phyloP scores from a whole-genome alignment of 2,797 vertebrate genomes.

The Chromobotia macracanthus region DNA sequence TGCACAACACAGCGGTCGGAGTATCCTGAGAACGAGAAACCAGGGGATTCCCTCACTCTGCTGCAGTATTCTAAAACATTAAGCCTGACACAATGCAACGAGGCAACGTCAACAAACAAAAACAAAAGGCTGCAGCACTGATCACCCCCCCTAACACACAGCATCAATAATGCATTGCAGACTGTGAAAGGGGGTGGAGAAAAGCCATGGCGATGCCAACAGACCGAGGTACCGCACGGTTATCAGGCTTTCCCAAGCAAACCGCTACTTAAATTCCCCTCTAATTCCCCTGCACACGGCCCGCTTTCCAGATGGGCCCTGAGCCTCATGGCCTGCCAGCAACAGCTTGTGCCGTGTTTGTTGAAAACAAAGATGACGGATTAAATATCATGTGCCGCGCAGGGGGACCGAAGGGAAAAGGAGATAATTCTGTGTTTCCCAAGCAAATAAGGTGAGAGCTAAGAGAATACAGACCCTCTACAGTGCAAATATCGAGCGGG shows the following conservation, averaged over 20 bases:
- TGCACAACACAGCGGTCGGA: too few species aligned
- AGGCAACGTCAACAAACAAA: slow-evolving; percentile 58
- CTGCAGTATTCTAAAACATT: slow-evolving; percentile 23
- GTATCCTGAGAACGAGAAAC: slow-evolving; percentile 2
- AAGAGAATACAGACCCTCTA: slow-evolving; percentile 35
- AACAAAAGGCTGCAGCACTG: slow-evolving; percentile 47
- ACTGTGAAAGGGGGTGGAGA: slow-evolving; percentile 48
- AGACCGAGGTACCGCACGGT: slow-evolving; percentile 57
- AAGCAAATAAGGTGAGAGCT: slow-evolving; percentile 56
- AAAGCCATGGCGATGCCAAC: slow-evolving; percentile 54
- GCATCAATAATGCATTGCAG: slow-evolving; percentile 65
- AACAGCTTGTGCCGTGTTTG: slow-evolving; percentile 89
- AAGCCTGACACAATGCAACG: slow-evolving; percentile 22
- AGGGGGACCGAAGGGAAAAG: slow-evolving; percentile 62
- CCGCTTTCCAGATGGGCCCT: slow-evolving; percentile 87
- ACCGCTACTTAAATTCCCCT: slow-evolving; percentile 73
- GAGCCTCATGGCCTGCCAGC: slow-evolving; percentile 81
- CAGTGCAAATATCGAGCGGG: slow-evolving; percentile 39
- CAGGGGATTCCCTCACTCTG: slow-evolving; percentile 5
- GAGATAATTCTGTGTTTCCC: slow-evolving; percentile 65
- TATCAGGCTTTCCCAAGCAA: slow-evolving; percentile 65
- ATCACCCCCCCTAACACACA: slow-evolving; percentile 28
- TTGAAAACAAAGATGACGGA: slow-evolving; percentile 91
- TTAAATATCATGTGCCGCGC: slow-evolving; percentile 84
- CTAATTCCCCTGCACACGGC: slow-evolving; percentile 77